Percentiles rank a stretch among this genome's conserved stretches.
Conservation (phyloP, 2,888 invertebrate genomes). For the Deladenus siricidicola region DNA sequence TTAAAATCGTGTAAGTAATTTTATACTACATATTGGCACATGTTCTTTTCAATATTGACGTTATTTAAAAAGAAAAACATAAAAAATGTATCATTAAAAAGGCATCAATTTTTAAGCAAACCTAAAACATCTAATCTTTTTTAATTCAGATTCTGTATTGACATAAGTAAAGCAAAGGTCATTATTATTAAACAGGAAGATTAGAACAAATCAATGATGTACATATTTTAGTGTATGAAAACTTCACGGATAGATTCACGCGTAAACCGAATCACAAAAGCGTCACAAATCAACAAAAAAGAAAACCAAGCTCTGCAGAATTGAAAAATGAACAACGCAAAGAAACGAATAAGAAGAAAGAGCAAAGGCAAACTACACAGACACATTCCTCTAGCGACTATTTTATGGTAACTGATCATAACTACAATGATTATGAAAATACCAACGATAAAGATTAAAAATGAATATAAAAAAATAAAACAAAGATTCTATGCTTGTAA, state of each 20-base stretch:
- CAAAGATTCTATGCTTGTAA: no score
- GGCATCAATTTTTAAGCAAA: no score
- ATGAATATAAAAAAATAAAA: background rate
- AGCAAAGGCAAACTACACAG: background rate
- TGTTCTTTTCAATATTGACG: background rate
- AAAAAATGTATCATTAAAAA: no score
- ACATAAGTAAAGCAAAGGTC: background rate
- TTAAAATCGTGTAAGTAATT: background rate
- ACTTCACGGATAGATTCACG: background rate
- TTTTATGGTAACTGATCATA: conserved; percentile 2
- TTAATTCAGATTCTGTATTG: no score
- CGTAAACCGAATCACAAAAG: background rate
- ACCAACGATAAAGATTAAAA: background rate
- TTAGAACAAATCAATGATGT: background rate
- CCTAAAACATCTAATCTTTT: no score
- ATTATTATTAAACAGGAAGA: background rate
- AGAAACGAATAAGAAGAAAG: background rate
- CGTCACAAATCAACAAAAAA: no score
- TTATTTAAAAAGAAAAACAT: background rate
- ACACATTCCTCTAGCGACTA: conserved; percentile 1
- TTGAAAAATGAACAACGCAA: background rate
- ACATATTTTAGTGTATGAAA: background rate
- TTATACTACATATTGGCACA: background rate
- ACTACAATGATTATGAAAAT: background rate
- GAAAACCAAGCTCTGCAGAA: background rate